These are phyloP conservation scores for Leptinotarsa lineolata DNA, from an alignment of 1,140 invertebrate species.

Conservation along the genomic window DNA sequence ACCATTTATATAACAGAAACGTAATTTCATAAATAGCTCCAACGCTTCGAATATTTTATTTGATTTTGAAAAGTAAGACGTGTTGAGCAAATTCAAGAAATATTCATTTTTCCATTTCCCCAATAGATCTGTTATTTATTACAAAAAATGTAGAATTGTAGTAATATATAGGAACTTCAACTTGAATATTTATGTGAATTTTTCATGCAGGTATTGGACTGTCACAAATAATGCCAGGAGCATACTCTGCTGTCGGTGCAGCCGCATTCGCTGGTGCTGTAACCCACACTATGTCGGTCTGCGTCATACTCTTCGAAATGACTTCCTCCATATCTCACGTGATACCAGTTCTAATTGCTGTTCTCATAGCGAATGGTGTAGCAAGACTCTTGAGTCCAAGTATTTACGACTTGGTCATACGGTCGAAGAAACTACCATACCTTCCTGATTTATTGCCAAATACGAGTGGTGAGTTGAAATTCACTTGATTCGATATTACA, in stretches of 20 bases:
- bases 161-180: too few relatives aligned
- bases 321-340: slow-evolving; percentile 89
- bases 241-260: slow-evolving; percentile 88
- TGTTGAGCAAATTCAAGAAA: too few relatives aligned
- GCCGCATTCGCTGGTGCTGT: slow-evolving; percentile 95
- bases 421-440: slow-evolving; percentile 96
- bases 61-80: too few relatives aligned
- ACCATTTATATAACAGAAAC: too few relatives aligned
- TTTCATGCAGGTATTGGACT: slow-evolving; percentile 61
- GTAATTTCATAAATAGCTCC: too few relatives aligned
- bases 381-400: slow-evolving; percentile 92
- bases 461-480: slow-evolving; percentile 66
- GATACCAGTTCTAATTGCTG: slow-evolving; percentile 93
- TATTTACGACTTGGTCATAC: slow-evolving; percentile 96
- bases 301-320: slow-evolving; percentile 97
- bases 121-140: too few relatives aligned
- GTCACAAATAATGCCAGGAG: slow-evolving; percentile 81
- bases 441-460: slow-evolving; percentile 86
- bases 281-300: slow-evolving; percentile 95
- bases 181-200: too few relatives aligned
- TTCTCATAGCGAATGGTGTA: slow-evolving; percentile 90
- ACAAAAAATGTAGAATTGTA: too few relatives aligned
- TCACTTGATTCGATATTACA: too few relatives aligned
- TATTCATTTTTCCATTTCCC: too few relatives aligned
- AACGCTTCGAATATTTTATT: too few relatives aligned